phyloP scores from a whole-genome alignment of 1,140 invertebrate species.

The Brachionus rotundiformis region DNA sequence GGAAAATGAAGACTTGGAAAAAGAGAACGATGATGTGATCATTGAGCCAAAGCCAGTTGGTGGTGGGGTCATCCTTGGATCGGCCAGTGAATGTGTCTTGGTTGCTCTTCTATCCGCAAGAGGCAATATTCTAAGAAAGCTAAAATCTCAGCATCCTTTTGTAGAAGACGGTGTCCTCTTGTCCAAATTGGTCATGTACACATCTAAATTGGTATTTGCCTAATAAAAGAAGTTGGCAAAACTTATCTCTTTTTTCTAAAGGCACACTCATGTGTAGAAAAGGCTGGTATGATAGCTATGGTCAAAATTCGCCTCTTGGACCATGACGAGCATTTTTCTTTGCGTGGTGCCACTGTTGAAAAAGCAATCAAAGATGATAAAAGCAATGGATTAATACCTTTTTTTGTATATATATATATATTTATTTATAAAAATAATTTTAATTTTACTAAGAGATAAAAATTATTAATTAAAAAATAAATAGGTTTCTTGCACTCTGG shows the following conservation, averaged over 20 bases:
- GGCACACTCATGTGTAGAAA: slow-evolving; percentile 98
- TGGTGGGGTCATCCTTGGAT: slow-evolving; percentile 67
- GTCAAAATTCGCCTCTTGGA: slow-evolving; percentile 95
- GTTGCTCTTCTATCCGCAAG: slow-evolving; percentile 79
- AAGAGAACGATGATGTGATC: slow-evolving; percentile 81
- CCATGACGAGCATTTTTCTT: slow-evolving; percentile 87
- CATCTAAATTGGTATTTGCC: slow-evolving; percentile 69
- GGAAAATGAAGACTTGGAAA: not conserved
- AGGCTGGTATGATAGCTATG: slow-evolving; percentile 97
- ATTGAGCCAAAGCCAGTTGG: slow-evolving; percentile 67
- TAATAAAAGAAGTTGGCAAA: not conserved
- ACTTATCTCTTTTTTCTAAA: slow-evolving; percentile 60
- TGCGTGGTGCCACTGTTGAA: slow-evolving; percentile 82
- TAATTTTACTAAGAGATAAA: slow-evolving; percentile 53
- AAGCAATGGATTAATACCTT: slow-evolving; percentile 78
- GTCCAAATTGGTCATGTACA: slow-evolving; percentile 89
- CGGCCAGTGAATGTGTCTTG: slow-evolving; percentile 85
- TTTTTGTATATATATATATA: slow-evolving; percentile 73
- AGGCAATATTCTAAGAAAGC: slow-evolving; percentile 60
- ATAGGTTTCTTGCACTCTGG: slow-evolving; percentile 80
- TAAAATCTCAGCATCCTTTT: slow-evolving; percentile 72
- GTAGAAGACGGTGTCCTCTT: slow-evolving; percentile 86
- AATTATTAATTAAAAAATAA: too few species aligned
- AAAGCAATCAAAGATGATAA: slow-evolving; percentile 71
- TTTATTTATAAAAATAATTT: slow-evolving; percentile 53